Evolutionary conservation across 1,140 invertebrate species (phyloP), one percentile per base, ranked within the genome.

Genomic region (Myzus persicae): DNA sequence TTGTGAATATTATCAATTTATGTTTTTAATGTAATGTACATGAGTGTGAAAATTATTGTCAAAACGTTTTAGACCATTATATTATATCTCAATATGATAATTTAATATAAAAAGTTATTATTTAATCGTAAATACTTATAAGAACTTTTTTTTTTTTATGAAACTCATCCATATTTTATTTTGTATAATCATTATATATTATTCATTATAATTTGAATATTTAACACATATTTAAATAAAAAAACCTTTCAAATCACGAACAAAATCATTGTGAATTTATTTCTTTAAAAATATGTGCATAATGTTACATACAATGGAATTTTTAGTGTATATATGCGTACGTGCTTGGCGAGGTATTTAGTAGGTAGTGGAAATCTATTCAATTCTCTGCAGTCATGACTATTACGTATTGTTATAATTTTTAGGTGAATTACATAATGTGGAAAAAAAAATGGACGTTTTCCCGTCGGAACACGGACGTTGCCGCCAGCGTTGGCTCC

Each of bases 361-460:
- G 11, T 76, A 2, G 4, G 14, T n/a, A n/a, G 9, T 67, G 59
- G 36, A 76, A 76, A 76, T 20, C 31, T 76, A 20, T 76, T 76
- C 31, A n/a, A 76, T 22, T 51, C 59, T 67, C 59, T 18, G 59
- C 1, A 18, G 59, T 18, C 14, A 4, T 8, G 59, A 76, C 31
- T 67, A 67, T n/a, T 76, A 76, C 31, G 59, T 76, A 67, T 67
- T n/a, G 59, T 76, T 76, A 76, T 76, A n/a, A n/a, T 76, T 76
- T 76, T 76, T n/a, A 1, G 31, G 59, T n/a, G 59, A 84, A 84
- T 84, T 84, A 84, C 22, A 84, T 40, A 84, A 84, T 42, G 40
- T 40, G 38, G 3, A 9, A 36, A 88, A 90, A 59, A 90, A 90
- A 90, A 90, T 90, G 89, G 89, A 90, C 51, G 89, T 40, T 59